These are phyloP conservation scores for Poeciliopsis paucimaculata DNA, from an alignment of 2,797 vertebrate genomes.

Conservation along the genomic window DNA sequence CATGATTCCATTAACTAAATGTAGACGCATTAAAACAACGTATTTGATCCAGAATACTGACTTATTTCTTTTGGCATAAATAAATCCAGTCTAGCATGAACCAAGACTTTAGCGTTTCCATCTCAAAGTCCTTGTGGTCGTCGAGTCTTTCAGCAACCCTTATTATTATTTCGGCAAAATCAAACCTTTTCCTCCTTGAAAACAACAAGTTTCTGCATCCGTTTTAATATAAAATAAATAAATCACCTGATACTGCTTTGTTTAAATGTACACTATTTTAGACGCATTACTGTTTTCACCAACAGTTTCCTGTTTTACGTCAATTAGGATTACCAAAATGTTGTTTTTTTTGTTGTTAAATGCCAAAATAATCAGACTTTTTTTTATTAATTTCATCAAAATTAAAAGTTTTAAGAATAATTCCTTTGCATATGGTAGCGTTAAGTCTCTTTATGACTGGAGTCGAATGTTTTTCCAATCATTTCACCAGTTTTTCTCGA, in stretches of 20 bases:
- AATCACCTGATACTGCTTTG: neutral
- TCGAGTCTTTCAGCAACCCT: neutral
- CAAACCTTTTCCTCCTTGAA: neutral
- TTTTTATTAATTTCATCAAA: neutral
- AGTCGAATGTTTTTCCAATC: neutral
- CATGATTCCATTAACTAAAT: neutral
- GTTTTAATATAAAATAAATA: neutral
- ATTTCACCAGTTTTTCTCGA: neutral
- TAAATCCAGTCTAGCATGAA: neutral
- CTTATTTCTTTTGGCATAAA: neutral
- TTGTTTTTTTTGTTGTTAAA: neutral
- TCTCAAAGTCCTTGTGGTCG: neutral
- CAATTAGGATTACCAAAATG: neutral
- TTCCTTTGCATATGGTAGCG: neutral
- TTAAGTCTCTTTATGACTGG: neutral
- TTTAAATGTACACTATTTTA: neutral
- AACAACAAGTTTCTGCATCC: neutral
- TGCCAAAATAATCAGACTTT: neutral
- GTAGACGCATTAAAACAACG: slow-evolving; percentile 1
- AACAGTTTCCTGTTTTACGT: neutral
- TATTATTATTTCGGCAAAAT: neutral
- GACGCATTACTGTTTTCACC: neutral
- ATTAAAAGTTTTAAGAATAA: neutral
- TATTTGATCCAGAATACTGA: neutral
- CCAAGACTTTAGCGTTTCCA: neutral